These are phyloP conservation scores for Sycophila texana DNA, from an alignment of 2,888 invertebrate genomes.

Conservation along the genomic window DNA sequence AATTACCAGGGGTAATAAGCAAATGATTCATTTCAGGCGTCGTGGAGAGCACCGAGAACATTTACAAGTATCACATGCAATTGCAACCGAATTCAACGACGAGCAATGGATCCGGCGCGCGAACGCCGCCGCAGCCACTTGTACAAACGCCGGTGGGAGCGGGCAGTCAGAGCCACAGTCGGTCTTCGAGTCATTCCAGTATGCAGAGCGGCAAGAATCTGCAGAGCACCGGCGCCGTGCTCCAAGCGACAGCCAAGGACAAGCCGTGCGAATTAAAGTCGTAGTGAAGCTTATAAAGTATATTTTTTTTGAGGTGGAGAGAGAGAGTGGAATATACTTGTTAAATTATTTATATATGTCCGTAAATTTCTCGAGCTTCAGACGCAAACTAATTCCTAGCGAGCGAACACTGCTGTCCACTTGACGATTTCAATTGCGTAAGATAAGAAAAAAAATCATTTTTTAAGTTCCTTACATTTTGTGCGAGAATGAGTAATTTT, in stretches of 20 bases:
- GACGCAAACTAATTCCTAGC: conserved; percentile 25
- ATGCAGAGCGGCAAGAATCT: conserved; percentile 71
- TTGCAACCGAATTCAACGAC: conserved; percentile 79
- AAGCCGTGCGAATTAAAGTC: conserved; percentile 64
- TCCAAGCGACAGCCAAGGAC: conserved; percentile 65
- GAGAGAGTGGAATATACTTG: conserved; percentile 25
- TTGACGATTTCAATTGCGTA: conserved; percentile 21
- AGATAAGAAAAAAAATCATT: conserved; percentile 18
- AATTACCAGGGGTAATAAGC: no score
- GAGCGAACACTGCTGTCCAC: conserved; percentile 18
- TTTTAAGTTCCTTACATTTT: conserved; percentile 35
- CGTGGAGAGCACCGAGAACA: conserved; percentile 88
- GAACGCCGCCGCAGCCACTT: conserved; percentile 82
- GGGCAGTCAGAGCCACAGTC: conserved; percentile 78
- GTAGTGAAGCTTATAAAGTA: conserved; percentile 60
- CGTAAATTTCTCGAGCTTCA: conserved; percentile 33
- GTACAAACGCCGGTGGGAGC: conserved; percentile 82
- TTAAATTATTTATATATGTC: conserved; percentile 47
- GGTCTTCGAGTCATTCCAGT: conserved; percentile 80
- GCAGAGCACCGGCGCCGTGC: conserved; percentile 59
- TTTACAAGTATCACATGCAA: conserved; percentile 91
- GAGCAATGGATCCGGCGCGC: conserved; percentile 78
- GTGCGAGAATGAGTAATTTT: not conserved
- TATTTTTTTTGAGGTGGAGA: no score
- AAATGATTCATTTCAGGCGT: conserved; percentile 79